These are phyloP conservation scores for Caerostris darwini DNA, from an alignment of 1,140 invertebrate species.

Conservation along the genomic window DNA sequence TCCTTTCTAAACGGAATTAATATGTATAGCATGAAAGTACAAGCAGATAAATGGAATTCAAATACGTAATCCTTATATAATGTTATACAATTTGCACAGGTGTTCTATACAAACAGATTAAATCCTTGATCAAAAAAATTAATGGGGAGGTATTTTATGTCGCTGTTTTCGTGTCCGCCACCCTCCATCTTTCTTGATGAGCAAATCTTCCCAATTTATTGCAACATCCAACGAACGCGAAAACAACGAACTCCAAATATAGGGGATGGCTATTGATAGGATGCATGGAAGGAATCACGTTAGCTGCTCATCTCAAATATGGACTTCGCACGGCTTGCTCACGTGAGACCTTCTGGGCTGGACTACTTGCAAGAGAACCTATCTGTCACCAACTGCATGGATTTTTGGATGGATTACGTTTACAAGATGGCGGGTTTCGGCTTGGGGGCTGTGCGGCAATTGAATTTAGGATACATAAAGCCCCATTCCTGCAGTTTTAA, in stretches of 20 bases:
- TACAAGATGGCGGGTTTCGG: background rate
- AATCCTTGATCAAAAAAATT: background rate
- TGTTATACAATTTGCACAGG: background rate
- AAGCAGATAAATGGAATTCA: no score
- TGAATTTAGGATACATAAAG: background rate
- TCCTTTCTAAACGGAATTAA: no score
- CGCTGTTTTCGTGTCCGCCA: background rate
- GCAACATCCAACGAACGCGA: conserved; percentile 3
- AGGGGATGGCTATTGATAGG: background rate
- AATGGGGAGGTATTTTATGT: background rate
- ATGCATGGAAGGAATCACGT: conserved; percentile 4
- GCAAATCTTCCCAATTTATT: background rate
- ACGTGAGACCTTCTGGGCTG: background rate
- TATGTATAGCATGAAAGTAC: no score
- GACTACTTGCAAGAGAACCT: background rate
- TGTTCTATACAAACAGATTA: conserved; percentile 16
- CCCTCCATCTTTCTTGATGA: no score
- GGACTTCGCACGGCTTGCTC: conserved; percentile 33
- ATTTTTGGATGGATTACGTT: conserved; percentile 9
- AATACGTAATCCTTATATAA: background rate
- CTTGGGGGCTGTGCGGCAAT: background rate
- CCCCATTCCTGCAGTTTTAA: background rate
- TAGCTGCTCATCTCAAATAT: conserved; percentile 13
- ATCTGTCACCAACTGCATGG: background rate
- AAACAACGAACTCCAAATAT: background rate